A percentile compares a stretch with the other conserved stretches of the same genome.
phyloP scores from a whole-genome alignment of 2,888 invertebrate genomes.

The Pyrrhia umbra region DNA sequence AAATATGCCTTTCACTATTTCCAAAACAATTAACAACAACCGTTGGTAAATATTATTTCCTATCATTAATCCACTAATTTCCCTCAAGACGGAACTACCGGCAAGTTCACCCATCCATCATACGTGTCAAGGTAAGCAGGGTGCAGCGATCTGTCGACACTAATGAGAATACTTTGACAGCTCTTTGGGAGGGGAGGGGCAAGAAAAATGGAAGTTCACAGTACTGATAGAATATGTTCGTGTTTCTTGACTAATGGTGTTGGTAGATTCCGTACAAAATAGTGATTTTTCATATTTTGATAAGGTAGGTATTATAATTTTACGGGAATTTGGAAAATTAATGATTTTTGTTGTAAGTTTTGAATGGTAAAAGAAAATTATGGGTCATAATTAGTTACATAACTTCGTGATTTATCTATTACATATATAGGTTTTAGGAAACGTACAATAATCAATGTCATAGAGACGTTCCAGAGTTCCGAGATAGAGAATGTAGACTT shows the following conservation, averaged over 20 bases:
- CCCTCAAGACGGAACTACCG: slow-evolving; percentile 35
- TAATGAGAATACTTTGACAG: slow-evolving; percentile 75
- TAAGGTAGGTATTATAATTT: slow-evolving; percentile 1
- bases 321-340: background rate
- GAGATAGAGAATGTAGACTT: too few relatives aligned
- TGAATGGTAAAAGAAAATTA: background rate
- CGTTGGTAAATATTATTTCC: slow-evolving; percentile 7
- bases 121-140: slow-evolving; percentile 53
- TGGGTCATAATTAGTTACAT: too few relatives aligned
- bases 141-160: slow-evolving; percentile 73
- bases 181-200: slow-evolving; percentile 48
- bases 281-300: slow-evolving; percentile 8
- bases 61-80: slow-evolving; percentile 45
- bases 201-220: slow-evolving; percentile 54
- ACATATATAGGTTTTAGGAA: too few relatives aligned
- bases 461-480: too few relatives aligned
- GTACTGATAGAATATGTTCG: slow-evolving; percentile 34
- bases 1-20: background rate
- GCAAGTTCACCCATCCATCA: slow-evolving; percentile 73
- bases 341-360: background rate
- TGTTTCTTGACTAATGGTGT: slow-evolving; percentile 25
- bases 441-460: too few relatives aligned
- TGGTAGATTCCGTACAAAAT: background rate
- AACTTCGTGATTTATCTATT: too few relatives aligned
- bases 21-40: background rate